phyloP scores from a whole-genome alignment of 2,797 vertebrate genomes.

The Rhinatrema bivittatum region DNA sequence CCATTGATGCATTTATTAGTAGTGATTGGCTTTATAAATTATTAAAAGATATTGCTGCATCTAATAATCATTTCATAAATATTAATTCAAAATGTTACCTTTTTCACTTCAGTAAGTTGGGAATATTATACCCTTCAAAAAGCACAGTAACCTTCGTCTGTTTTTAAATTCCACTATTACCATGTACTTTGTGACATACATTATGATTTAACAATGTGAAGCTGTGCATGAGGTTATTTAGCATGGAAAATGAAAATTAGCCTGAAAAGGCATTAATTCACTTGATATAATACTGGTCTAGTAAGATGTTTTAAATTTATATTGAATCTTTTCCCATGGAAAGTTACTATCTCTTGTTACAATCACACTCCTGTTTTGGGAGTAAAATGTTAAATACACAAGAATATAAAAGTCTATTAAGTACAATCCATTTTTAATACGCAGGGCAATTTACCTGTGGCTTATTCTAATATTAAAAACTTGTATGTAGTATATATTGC shows the following conservation, averaged over 20 bases:
- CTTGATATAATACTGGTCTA: constrained; percentile 14
- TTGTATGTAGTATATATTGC: no score
- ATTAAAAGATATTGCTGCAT: no score
- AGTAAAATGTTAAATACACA: constrained; percentile 8
- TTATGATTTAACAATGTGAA: constrained; percentile 19
- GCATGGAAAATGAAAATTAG: constrained; percentile 5
- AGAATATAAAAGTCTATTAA: constrained; percentile 16
- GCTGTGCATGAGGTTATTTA: constrained; percentile 13
- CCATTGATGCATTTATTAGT: no score
- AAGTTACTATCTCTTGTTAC: constrained; percentile 20
- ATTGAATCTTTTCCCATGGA: constrained; percentile 20
- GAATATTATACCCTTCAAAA: background rate
- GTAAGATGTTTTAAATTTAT: constrained; percentile 1
- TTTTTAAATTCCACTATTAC: constrained; percentile 4
- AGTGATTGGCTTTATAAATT: no score
- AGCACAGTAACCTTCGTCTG: no score
- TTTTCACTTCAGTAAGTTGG: no score
- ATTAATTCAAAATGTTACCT: no score
- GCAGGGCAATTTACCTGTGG: no score
- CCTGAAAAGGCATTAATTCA: constrained; percentile 7
- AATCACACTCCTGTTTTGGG: constrained; percentile 3
- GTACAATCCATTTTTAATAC: background rate
- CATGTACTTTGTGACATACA: constrained; percentile 8
- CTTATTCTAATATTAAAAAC: no score
- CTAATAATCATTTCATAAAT: no score